These are phyloP conservation scores for Bacillus rossius DNA, from an alignment of 1,140 invertebrate genomes.

Conservation along the genomic window DNA sequence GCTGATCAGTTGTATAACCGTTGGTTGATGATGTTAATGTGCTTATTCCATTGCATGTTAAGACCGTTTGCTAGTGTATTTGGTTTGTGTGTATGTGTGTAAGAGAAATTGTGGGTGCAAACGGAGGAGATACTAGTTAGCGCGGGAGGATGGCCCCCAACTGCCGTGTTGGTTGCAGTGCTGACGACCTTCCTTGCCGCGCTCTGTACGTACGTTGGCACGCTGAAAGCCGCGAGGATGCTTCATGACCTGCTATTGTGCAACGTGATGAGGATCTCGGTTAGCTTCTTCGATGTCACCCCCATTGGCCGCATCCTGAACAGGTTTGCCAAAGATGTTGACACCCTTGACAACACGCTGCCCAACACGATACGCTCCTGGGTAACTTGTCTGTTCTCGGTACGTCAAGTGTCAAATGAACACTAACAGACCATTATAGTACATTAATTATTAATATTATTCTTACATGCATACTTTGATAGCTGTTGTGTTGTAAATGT, in stretches of 20 bases:
- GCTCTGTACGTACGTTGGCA: slow-evolving; percentile 60
- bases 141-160: not conserved
- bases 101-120: not conserved
- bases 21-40: no score
- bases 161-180: slow-evolving; percentile 8
- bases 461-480: no score
- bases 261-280: slow-evolving; percentile 55
- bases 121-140: not conserved
- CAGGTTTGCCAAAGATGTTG: slow-evolving; percentile 80
- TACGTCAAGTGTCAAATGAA: slow-evolving; percentile 10
- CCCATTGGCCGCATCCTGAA: slow-evolving; percentile 79
- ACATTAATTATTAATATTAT: no score
- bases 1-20: no score
- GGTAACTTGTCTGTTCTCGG: slow-evolving; percentile 42
- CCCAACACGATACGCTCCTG: slow-evolving; percentile 63
- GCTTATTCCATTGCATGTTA: no score
- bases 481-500: no score
- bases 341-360: slow-evolving; percentile 69
- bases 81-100: not conserved
- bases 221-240: slow-evolving; percentile 62
- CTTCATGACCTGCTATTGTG: slow-evolving; percentile 59
- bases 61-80: not conserved
- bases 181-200: slow-evolving; percentile 51
- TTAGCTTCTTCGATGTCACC: slow-evolving; percentile 81
- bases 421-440: no score